Base-by-base conservation (phyloP, 2,797 vertebrate species). In the Anomalospiza imberbis region DNA sequence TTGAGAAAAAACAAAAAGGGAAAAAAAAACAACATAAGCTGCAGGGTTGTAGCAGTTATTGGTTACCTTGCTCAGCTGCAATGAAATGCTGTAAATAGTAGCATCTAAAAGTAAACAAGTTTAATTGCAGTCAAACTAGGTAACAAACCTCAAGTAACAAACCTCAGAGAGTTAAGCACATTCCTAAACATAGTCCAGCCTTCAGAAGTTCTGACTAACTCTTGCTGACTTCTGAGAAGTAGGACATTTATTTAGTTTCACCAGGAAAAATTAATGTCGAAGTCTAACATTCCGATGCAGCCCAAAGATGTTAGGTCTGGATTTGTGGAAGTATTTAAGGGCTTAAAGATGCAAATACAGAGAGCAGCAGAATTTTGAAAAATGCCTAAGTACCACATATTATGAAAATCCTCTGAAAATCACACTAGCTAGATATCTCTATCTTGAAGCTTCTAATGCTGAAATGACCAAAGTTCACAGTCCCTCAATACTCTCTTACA, bases 361-460 rank as follows among this genome's bases (percentile, higher is more conserved):
- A 58, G 65, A 71, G 83, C 15, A 91, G 78, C 17, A 77, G 87
- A 92, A 60, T 83, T 91, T 6, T 84, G 51, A 93, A 94, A 97
- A 93, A 88, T 68, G 79, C 62, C 32, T 83, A 84, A 93, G 55
- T 73, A 75, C 32, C 5, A 68, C 57, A 76, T 38, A 89, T 83
- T 88, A 85, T 73, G 74, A 95, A 95, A 94, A 95, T 86, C 93
- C 90, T 89, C 80, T 42, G n/a, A 94, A 91, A 91, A 86, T 63
- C 77, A 79, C 51, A 14, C 77, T 74, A 53, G 73, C 28, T 53
- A 70, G 68, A 48, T 91, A 77, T 77, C 82, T 68, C 16, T 77
- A 80, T 81, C 93, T 91, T 50, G 40, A 94, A 93, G 63, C 15
- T 55, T 55, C 81, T 93, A 88, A 62, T 44, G 24, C 55, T 60